phyloP scores from a whole-genome alignment of 2,113 vertebrate genomes.

The Calyptommatus sinebrachiatus region DNA sequence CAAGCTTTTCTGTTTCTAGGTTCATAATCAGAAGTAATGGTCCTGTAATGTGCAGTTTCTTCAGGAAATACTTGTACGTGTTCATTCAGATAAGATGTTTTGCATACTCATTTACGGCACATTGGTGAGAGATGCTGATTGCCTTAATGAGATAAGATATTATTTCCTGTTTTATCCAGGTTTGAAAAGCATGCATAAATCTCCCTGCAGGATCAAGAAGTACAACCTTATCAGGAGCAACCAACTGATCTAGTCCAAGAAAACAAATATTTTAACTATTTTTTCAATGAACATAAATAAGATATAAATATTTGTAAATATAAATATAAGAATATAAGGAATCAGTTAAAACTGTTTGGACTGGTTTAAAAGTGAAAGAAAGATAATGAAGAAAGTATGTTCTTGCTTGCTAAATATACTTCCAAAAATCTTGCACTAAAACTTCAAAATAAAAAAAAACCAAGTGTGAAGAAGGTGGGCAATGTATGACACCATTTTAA shows the following conservation, averaged over 20 bases:
- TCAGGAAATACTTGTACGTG: no score
- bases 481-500: background rate
- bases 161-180: background rate
- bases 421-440: background rate
- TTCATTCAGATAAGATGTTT: no score
- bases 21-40: no score
- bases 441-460: background rate
- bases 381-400: background rate
- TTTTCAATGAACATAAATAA: background rate
- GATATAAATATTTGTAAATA: background rate
- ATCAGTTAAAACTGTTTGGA: conserved; percentile 29
- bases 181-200: background rate
- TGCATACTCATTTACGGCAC: no score
- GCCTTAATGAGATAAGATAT: background rate
- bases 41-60: no score
- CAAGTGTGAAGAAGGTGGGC: background rate
- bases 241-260: background rate
- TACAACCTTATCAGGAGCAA: background rate
- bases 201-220: background rate
- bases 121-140: no score
- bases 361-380: conserved; percentile 45
- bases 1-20: no score
- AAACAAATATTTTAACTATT: background rate
- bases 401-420: conserved; percentile 22
- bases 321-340: conserved; percentile 30